A percentile compares a stretch with the other conserved stretches of the same genome.
Evolutionary conservation across 2,113 vertebrate species (phyloP).

Genomic region (Mormyrus lacerda): DNA sequence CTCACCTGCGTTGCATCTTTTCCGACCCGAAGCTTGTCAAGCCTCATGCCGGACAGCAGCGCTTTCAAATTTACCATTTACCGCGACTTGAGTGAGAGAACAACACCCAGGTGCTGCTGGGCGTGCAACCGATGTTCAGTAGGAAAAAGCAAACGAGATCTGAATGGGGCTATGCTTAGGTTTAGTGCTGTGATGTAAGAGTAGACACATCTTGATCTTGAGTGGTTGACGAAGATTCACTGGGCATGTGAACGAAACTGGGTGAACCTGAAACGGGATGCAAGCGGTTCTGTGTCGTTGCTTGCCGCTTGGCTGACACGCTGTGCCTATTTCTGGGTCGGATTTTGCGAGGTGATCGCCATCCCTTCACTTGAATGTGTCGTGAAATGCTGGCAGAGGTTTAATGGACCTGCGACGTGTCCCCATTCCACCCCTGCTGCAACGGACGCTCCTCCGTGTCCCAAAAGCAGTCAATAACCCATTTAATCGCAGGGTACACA

Average conservation of each 20-base stretch:
- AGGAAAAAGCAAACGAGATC: neutral
- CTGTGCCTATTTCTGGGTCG: neutral
- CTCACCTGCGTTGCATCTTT: slow-evolving; percentile 35
- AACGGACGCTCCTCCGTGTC: slow-evolving; percentile 40
- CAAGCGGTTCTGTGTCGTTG: neutral
- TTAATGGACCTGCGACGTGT: neutral
- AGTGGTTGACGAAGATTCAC: neutral
- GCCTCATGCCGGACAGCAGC: slow-evolving; percentile 28
- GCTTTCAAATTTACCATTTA: slow-evolving; percentile 50
- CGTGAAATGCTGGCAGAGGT: neutral
- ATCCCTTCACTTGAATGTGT: neutral
- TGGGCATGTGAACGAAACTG: neutral
- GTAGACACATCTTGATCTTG: neutral
- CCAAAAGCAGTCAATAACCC: slow-evolving; percentile 63
- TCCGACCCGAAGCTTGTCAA: slow-evolving; percentile 30
- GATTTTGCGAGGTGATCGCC: neutral
- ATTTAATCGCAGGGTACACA: slow-evolving; percentile 59
- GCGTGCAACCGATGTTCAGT: neutral
- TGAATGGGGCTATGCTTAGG: neutral
- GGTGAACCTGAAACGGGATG: neutral
- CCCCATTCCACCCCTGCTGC: neutral
- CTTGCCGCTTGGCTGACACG: neutral
- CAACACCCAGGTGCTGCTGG: neutral
- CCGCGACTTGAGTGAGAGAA: slow-evolving; percentile 34
- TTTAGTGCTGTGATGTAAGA: neutral